These are phyloP conservation scores for Anastrepha ludens DNA, from an alignment of 1,140 invertebrate species.

Conservation along the genomic window DNA sequence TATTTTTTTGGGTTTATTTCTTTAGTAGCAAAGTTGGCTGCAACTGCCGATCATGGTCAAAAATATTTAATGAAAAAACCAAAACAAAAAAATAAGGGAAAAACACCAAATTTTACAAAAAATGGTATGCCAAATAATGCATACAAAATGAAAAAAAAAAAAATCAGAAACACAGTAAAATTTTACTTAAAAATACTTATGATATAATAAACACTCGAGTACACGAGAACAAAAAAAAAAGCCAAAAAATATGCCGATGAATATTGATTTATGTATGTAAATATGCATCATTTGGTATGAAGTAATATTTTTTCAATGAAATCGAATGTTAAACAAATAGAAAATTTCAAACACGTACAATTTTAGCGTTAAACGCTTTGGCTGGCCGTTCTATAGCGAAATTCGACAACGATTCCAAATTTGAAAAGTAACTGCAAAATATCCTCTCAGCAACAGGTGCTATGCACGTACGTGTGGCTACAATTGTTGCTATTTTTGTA, in stretches of 20 bases:
- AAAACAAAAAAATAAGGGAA: too few relatives aligned
- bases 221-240: neutral
- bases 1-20: too few relatives aligned
- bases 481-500: neutral
- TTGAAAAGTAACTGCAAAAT: constrained; percentile 29
- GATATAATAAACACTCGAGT: neutral
- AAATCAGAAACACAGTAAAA: too few relatives aligned
- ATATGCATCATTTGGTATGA: neutral
- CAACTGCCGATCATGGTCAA: too few relatives aligned
- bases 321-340: constrained; percentile 35
- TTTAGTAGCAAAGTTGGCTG: too few relatives aligned
- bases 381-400: constrained; percentile 8
- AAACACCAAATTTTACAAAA: too few relatives aligned
- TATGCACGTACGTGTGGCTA: neutral
- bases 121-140: too few relatives aligned
- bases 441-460: constrained; percentile 15
- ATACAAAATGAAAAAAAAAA: too few relatives aligned
- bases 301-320: constrained; percentile 3
- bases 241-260: neutral
- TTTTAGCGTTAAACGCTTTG: constrained; percentile 49
- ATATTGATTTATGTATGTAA: neutral
- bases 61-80: too few relatives aligned
- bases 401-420: constrained; percentile 15
- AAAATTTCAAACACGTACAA: constrained; percentile 46
- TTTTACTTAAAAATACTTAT: too few relatives aligned